phyloP scores from a whole-genome alignment of 2,797 vertebrate species.

The Danionella dracula region DNA sequence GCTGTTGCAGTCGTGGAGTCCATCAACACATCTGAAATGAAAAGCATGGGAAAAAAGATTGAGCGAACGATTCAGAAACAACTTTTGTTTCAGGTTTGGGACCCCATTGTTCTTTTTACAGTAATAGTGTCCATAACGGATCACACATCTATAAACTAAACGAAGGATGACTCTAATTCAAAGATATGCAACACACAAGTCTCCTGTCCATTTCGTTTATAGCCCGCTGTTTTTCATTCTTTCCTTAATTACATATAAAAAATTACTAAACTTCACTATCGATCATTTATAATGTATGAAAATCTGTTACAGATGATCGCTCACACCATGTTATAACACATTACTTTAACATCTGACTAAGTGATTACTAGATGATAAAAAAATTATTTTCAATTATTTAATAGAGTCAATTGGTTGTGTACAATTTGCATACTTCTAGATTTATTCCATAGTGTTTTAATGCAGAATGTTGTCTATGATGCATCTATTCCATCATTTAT shows the following conservation, averaged over 20 bases:
- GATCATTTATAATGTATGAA: too few species aligned
- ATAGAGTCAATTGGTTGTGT: conserved; percentile 16
- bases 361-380: conserved; percentile 19
- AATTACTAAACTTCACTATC: too few species aligned
- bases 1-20: conserved; percentile 94
- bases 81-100: conserved; percentile 28
- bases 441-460: too few species aligned
- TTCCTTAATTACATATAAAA: too few species aligned
- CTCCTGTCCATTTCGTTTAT: conserved; percentile 37
- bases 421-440: conserved; percentile 6
- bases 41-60: conserved; percentile 35
- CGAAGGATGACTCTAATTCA: conserved; percentile 40
- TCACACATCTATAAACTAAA: conserved; percentile 41
- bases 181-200: conserved; percentile 40
- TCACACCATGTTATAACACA: conserved; percentile 38
- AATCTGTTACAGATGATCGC: conserved; percentile 32
- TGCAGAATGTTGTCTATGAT: too few species aligned
- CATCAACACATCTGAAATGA: conserved; percentile 85
- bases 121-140: conserved; percentile 45
- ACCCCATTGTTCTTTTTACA: conserved; percentile 42
- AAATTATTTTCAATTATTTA: conserved; percentile 54
- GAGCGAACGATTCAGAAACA: conserved; percentile 27
- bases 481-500: too few species aligned
- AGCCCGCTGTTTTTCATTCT: conserved; percentile 26
- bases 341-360: conserved; percentile 14